Conservation (phyloP, 1,140 invertebrate species). For the Hyles vespertilio region DNA sequence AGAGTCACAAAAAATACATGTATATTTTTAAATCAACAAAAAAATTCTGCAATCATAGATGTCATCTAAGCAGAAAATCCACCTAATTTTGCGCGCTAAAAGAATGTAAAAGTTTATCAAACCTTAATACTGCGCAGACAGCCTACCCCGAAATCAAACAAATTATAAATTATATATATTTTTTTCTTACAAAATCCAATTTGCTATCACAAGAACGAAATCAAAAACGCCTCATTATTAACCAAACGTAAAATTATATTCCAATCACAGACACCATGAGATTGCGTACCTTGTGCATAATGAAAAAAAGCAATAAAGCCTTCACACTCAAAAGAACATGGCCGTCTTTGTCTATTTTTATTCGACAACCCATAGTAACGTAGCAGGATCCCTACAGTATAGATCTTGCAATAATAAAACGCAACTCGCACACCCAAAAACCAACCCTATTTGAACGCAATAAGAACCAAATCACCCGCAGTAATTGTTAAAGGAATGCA, state of each 20-base stretch:
- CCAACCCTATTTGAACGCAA: slow-evolving; percentile 18
- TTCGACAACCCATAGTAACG: slow-evolving; percentile 61
- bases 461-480: slow-evolving; percentile 16
- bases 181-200: too few relatives aligned
- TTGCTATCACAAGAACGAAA: not conserved
- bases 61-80: too few relatives aligned
- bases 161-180: too few relatives aligned
- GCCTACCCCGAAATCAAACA: too few relatives aligned
- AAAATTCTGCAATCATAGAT: too few relatives aligned
- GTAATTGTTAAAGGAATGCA: slow-evolving; percentile 18
- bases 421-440: slow-evolving; percentile 16
- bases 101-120: too few relatives aligned
- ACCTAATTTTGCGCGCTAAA: too few relatives aligned
- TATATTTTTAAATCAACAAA: too few relatives aligned
- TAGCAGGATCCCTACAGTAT: slow-evolving; percentile 51
- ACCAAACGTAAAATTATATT: slow-evolving; percentile 17
- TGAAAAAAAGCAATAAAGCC: slow-evolving; percentile 38
- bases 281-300: slow-evolving; percentile 15
- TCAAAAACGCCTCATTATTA: slow-evolving; percentile 5
- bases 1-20: too few relatives aligned
- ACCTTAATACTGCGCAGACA: too few relatives aligned
- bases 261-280: slow-evolving; percentile 21
- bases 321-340: slow-evolving; percentile 60
- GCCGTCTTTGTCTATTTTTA: slow-evolving; percentile 57
- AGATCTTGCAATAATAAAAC: slow-evolving; percentile 36